Evolutionary conservation across 2,888 invertebrate species (phyloP), one percentile per base, ranked within the genome.

Genomic region (Agrotis puta): DNA sequence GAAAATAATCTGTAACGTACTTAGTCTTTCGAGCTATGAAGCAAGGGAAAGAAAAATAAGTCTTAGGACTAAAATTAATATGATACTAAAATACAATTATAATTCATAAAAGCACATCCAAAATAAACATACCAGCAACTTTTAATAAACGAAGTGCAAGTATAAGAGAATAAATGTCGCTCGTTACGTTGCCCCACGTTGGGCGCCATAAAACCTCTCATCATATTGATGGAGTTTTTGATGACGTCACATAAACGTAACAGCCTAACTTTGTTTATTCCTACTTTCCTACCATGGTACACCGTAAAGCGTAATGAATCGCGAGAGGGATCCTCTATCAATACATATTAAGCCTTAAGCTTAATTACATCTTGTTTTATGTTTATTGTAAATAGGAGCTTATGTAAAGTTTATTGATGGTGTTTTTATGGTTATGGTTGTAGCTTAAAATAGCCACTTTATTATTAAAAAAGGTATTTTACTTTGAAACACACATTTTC

Each of bases 231-330:
- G 87, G 83, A 75, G 82, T 85, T 92, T 91, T 89, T 90, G 90
- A 92, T 90, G 89, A 84, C 85, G 85, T 74, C 89, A 84, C 90
- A 91, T 92, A 91, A 92, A 91, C 79, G 71, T 88, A 87, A 88
- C 88, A 85, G 69, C 74, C 79, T 79, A 88, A 90, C 86, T 90
- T 90, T 90, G 90, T 91, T 91, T 89, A 90, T 91, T 85, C 77
- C 77, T 72, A 54, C 71, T 64, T 91, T 85, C 77, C 77, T 72
- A 54, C 71, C 65, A 64, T 68, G 62, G 56, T 73, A 66, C 58
- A 69, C 45, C 69, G 78, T 81, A 64, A 78, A 83, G 63, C 59
- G 67, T 84, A 83, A 84, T 82, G 74, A 82, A 83, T 84, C 69
- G 56, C 39, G 33, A 64, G 62, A 54, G 20, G 63, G 54, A 70